These are phyloP conservation scores for Drosophila asahinai DNA, from an alignment of 1,140 invertebrate genomes.

Conservation along the genomic window DNA sequence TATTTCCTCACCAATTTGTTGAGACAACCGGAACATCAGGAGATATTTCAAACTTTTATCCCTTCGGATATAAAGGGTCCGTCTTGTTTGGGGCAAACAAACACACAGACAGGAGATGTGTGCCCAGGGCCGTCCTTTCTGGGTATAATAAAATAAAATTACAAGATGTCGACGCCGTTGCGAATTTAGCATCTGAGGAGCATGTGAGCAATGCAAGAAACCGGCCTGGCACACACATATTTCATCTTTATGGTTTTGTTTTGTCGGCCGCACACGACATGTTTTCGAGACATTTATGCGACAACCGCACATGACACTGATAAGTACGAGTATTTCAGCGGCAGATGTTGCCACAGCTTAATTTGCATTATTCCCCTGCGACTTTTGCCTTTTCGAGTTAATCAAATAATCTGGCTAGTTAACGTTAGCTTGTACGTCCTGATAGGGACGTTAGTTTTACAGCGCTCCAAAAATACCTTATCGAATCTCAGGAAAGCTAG, in stretches of 20 bases:
- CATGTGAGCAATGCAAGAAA: constrained; percentile 45
- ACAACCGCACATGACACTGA: constrained; percentile 41
- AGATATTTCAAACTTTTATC: constrained; percentile 70
- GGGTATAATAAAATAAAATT: constrained; percentile 73
- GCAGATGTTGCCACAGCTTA: constrained; percentile 47
- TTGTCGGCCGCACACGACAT: constrained; percentile 39
- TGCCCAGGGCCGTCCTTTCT: constrained; percentile 28
- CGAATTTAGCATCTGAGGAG: constrained; percentile 44
- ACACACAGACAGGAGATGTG: constrained; percentile 8
- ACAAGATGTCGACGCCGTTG: constrained; percentile 58
- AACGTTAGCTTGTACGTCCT: background rate
- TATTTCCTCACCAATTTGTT: constrained; percentile 68
- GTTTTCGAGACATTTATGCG: constrained; percentile 59
- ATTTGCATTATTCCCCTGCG: constrained; percentile 17
- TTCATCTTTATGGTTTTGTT: constrained; percentile 62
- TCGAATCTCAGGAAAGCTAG: background rate
- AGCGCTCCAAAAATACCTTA: background rate
- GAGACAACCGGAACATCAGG: constrained; percentile 40
- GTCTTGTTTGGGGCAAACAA: constrained; percentile 29
- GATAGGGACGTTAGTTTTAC: background rate
- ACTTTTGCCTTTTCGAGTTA: constrained; percentile 5
- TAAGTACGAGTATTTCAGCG: constrained; percentile 28
- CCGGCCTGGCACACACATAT: constrained; percentile 41
- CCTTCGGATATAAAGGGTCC: constrained; percentile 54
- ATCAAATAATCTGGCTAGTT: constrained; percentile 31